Conservation (phyloP, 2,797 vertebrate genomes). For the Erethizon dorsatum region DNA sequence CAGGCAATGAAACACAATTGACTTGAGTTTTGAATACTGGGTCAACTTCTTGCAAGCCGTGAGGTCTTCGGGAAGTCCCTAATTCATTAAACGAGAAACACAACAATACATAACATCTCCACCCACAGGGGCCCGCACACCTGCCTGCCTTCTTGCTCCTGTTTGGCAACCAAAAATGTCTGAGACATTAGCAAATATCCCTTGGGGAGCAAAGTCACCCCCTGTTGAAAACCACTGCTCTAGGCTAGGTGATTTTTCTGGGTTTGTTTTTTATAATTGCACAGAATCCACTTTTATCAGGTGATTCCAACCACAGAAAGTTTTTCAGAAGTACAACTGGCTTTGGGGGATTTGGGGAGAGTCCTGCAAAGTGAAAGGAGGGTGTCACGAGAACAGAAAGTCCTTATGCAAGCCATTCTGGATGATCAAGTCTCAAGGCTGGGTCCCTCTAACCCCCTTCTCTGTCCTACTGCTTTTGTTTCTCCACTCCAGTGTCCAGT, state of each 20-base stretch:
- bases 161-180: neutral
- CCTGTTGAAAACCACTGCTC: neutral
- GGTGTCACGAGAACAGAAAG: neutral
- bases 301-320: neutral
- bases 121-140: neutral
- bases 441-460: neutral
- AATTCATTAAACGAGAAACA: neutral
- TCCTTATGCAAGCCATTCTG: neutral
- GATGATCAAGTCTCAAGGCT: neutral
- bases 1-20: neutral
- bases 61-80: neutral
- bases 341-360: neutral
- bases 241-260: neutral
- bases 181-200: neutral
- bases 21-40: neutral
- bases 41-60: neutral
- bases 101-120: neutral
- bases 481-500: neutral
- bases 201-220: neutral
- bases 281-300: conserved; percentile 25
- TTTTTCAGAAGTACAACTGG: neutral
- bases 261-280: conserved; percentile 23
- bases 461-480: neutral
- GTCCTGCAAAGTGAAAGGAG: neutral
- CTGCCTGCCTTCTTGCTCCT: neutral